Base-by-base conservation (phyloP, 2,888 invertebrate species). In the Eucera pruinosa region DNA sequence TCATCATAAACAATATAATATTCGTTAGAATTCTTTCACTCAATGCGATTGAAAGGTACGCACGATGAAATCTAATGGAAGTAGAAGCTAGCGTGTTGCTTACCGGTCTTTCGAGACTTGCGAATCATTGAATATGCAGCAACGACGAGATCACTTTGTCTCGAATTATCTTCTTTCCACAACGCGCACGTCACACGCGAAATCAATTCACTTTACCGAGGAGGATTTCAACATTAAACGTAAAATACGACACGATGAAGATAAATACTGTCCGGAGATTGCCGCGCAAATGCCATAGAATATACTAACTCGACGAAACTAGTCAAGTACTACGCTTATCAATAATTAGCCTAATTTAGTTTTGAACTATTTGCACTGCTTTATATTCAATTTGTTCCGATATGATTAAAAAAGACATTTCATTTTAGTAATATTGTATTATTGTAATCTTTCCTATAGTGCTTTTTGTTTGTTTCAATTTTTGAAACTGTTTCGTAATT, bases 291-390 rank as follows among this genome's bases (percentile, higher is more conserved):
- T 9, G 18, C 47, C 15, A 13, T 18, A 9, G 15, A 60, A 39
- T 36, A 23, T 57, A 25, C n/a, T 30, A 4, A 23, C n/a, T 13
- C 11, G 7, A 9, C 39, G 9, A 1, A n/a, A 50, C 25, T 20
- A 36, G 2, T 0, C 2, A 0, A 0, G 0, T 57, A 74, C 72
- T 72, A 74, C 72, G 45, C 20, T 6, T 2, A 18, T 41, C 74
- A 50, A 7, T 50, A 18, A 5, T 7, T 18, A 3, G 30, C 7
- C n/a, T 3, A 48, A 48, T 55, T 36, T 11, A 3, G 11, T 5
- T 4, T 23, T 0, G 3, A 0, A 36, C n/a, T 5, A 43, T 45
- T 48, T 20, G n/a, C n/a, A n/a, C 5, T 5, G 1, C 5, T 0
- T 2, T 2, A 0, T 7, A n/a, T 20, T 50, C 39, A 47, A 57